Evolutionary conservation across 2,797 vertebrate genomes (phyloP), one percentile per base, ranked within the genome.

Genomic region (Potorous gilbertii): DNA sequence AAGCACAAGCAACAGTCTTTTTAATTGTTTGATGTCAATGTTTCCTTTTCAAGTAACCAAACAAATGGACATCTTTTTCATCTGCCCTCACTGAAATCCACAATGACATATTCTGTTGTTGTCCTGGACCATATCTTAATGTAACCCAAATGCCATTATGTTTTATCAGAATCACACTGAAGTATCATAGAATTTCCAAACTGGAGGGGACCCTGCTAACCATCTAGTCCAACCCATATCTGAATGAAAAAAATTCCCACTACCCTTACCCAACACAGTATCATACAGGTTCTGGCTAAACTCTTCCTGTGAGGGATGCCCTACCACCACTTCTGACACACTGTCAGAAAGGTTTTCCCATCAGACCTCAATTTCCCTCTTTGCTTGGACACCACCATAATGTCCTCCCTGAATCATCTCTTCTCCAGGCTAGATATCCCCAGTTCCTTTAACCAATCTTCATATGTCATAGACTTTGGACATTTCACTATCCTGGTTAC

Each of bases 101-200:
- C 62, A 52, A 90, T 31, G 52, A 9, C 93, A 50, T 92, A 31
- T 90, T 10, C 55, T 29, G 18, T 57, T 62, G 12, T 56, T 56
- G 0, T 74, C 93, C 92, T 95, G 27, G 27, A 27, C 52, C 5
- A 55, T 8, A 89, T 95, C 92, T 92, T 93, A 89, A 91, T 5
- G 0, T 91, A 81, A 94, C 18, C 24, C 57, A 90, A 52, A 31
- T 59, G 28, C 10, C 2, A 18, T 50, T 94, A 50, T 21, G 40
- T 87, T 91, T 94, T 92, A n/a, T 52, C 54, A 92, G 59, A 94
- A 93, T 62, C 92, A 13, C 93, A 90, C 94, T 57, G 28, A 93
- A 96, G 52, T 28, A 62, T 95, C 62, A 96, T 9, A 46, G 21
- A 46, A 81, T 81, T 46, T 46, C 40, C 74, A 81, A 40, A 81